Conservation (phyloP, 2,113 vertebrate species). For the Tetrax tetrax region DNA sequence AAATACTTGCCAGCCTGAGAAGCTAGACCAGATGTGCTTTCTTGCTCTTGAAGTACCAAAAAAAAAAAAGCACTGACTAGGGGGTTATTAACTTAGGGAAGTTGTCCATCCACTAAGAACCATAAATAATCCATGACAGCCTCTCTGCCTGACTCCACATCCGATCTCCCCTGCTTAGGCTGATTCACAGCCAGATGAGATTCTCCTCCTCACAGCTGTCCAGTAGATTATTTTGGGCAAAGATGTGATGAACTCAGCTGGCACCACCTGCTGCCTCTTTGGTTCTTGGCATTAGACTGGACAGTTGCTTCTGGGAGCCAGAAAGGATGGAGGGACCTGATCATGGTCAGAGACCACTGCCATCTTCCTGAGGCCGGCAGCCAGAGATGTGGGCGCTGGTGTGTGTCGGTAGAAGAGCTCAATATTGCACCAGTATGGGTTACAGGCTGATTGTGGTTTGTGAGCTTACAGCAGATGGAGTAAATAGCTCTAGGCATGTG, state of each 20-base stretch:
- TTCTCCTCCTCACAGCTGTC: conserved; percentile 10
- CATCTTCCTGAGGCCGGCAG: not conserved
- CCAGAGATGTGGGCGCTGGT: not conserved
- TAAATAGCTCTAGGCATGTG: not conserved
- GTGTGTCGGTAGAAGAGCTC: not conserved
- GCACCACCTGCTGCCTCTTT: conserved; percentile 41
- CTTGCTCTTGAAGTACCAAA: not conserved
- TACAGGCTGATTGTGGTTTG: not conserved
- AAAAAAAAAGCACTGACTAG: not conserved
- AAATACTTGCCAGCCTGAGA: not conserved
- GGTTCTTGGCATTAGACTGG: not conserved
- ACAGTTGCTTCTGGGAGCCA: not conserved
- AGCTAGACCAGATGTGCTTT: conserved; percentile 49
- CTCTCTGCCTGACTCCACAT: conserved; percentile 13
- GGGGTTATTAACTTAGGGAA: conserved; percentile 27
- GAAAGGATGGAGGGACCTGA: not conserved
- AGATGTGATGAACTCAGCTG: conserved; percentile 33
- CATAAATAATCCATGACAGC: conserved; percentile 21
- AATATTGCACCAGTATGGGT: not conserved
- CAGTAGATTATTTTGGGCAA: conserved; percentile 16
- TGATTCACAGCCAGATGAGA: conserved; percentile 12
- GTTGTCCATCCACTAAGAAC: conserved; percentile 38
- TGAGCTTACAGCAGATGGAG: not conserved
- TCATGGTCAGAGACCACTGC: not conserved
- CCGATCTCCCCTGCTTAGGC: not conserved